Evolutionary conservation across 92 coral and sea anemone species (phyloP).

Genomic region (Phenganax subtilis): DNA sequence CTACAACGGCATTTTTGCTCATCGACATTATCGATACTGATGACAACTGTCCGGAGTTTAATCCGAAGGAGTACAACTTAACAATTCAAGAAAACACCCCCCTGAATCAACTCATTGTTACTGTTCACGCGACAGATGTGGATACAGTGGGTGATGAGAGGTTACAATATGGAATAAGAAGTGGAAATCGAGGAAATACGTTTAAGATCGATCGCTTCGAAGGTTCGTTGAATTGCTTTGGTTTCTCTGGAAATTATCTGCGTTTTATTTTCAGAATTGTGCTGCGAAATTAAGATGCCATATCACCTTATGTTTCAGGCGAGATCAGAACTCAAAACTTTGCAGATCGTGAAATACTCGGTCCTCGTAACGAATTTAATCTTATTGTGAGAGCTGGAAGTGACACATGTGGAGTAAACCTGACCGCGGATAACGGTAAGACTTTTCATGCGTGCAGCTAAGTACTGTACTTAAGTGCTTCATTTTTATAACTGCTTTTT

Average conservation of each 20-base stretch:
- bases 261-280: background rate
- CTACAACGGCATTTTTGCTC: slow-evolving; percentile 61
- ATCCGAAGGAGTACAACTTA: slow-evolving; percentile 70
- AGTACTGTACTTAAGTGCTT: background rate
- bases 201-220: slow-evolving; percentile 58
- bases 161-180: slow-evolving; percentile 60
- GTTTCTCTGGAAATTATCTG: background rate
- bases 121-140: slow-evolving; percentile 67
- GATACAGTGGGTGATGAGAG: slow-evolving; percentile 52
- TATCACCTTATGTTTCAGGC: slow-evolving; percentile 37
- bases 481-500: background rate
- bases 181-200: slow-evolving; percentile 65
- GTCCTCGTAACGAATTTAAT: slow-evolving; percentile 42
- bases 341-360: slow-evolving; percentile 65
- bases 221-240: slow-evolving; percentile 43
- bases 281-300: background rate
- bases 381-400: slow-evolving; percentile 78
- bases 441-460: no score
- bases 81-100: slow-evolving; percentile 65
- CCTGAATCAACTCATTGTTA: slow-evolving; percentile 56
- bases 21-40: slow-evolving; percentile 80
- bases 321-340: slow-evolving; percentile 50
- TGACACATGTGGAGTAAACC: slow-evolving; percentile 71
- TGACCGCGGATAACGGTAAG: slow-evolving; percentile 40
- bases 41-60: slow-evolving; percentile 87